phyloP scores from a whole-genome alignment of 2,888 invertebrate species.

The Entomobrya proxima region DNA sequence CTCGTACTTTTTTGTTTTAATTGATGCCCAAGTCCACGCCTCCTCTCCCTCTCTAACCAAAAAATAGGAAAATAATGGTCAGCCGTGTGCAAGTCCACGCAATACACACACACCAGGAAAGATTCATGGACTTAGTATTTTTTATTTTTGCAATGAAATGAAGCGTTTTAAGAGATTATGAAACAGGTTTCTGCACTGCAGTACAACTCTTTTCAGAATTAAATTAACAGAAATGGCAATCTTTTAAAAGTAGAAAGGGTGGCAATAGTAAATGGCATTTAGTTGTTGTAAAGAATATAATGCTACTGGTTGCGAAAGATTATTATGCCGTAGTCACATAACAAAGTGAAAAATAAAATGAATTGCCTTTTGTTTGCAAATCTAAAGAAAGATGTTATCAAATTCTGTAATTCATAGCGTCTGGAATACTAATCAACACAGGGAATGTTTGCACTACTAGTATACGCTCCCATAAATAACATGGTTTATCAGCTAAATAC shows the following conservation, averaged over 20 bases:
- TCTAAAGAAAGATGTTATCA: conserved; percentile 48
- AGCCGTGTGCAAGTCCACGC: neutral
- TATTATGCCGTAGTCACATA: neutral
- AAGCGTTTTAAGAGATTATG: conserved; percentile 37
- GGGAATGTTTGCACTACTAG: neutral
- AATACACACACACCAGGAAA: neutral
- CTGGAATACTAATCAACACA: conserved; percentile 38
- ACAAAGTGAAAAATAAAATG: conserved; percentile 24
- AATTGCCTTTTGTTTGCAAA: conserved; percentile 52
- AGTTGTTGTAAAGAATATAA: neutral
- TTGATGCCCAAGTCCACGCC: conserved; percentile 59
- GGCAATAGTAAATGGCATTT: neutral
- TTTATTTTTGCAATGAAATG: conserved; percentile 55
- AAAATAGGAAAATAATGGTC: neutral
- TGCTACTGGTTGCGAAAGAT: no score
- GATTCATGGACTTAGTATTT: conserved; percentile 45
- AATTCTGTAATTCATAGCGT: conserved; percentile 39
- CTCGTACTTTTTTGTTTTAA: conserved; percentile 47
- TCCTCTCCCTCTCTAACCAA: conserved; percentile 9
- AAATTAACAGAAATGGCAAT: neutral
- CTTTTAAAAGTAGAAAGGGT: neutral
- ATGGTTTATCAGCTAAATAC: neutral
- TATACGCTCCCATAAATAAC: neutral
- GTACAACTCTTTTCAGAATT: neutral
- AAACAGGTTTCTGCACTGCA: conserved; percentile 51